Conservation (phyloP, 2,113 vertebrate genomes). For the Podarcis raffonei region DNA sequence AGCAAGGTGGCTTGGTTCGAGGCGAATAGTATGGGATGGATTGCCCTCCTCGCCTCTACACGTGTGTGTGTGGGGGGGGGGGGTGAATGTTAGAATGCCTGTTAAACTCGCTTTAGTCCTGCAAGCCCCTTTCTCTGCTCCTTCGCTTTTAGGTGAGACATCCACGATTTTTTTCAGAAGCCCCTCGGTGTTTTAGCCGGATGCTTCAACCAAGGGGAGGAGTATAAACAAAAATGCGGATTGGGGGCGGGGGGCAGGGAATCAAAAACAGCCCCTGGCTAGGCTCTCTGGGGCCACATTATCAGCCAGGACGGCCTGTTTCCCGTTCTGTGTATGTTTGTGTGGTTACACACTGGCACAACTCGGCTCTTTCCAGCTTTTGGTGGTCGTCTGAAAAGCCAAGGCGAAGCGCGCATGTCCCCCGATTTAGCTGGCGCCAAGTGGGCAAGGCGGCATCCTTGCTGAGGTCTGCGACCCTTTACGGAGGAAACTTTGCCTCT, state of each 20-base stretch:
- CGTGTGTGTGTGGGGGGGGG: background rate
- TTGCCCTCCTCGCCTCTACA: background rate
- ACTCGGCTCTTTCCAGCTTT: background rate
- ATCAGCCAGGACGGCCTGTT: background rate
- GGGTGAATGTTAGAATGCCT: background rate
- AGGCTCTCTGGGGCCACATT: conserved; percentile 30
- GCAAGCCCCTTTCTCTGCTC: conserved; percentile 12
- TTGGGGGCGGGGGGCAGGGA: conserved; percentile 17
- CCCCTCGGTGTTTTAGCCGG: background rate
- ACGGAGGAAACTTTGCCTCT: conserved; percentile 49
- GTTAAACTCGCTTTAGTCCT: background rate
- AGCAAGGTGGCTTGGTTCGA: background rate
- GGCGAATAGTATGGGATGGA: conserved; percentile 4
- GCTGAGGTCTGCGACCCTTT: conserved; percentile 51
- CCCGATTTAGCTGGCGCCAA: background rate
- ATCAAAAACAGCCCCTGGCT: conserved; percentile 11
- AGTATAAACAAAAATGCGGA: background rate
- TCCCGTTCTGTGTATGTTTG: conserved; percentile 48
- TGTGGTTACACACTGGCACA: conserved; percentile 35
- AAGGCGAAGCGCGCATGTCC: background rate
- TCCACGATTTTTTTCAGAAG: conserved; percentile 10
- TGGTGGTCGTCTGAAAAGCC: background rate
- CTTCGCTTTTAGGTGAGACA: background rate
- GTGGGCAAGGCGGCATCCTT: background rate
- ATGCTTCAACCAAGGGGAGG: background rate